These are phyloP conservation scores for Oxyruncus cristatus DNA, from an alignment of 2,113 vertebrate genomes.

Conservation along the genomic window DNA sequence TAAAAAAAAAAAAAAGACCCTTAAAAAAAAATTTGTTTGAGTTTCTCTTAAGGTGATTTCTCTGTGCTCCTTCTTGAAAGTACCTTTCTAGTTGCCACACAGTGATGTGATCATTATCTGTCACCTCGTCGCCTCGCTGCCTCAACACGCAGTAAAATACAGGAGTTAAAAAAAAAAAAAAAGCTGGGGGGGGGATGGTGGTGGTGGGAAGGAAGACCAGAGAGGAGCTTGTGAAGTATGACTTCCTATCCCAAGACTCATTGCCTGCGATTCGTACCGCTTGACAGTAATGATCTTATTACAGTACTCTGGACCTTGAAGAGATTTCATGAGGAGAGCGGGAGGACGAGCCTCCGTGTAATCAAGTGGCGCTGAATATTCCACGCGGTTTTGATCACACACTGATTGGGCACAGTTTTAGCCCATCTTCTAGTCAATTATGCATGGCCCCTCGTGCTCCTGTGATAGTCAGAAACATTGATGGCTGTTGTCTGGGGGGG, in stretches of 20 bases:
- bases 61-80: slow-evolving; percentile 77
- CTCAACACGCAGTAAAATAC: slow-evolving; percentile 74
- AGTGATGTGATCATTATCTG: slow-evolving; percentile 79
- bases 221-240: slow-evolving; percentile 83
- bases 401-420: slow-evolving; percentile 85
- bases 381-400: slow-evolving; percentile 81
- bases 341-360: slow-evolving; percentile 75
- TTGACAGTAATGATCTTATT: slow-evolving; percentile 87
- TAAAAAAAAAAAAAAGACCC: slow-evolving; percentile 22
- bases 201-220: background rate
- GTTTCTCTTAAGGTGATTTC: slow-evolving; percentile 77
- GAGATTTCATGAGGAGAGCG: slow-evolving; percentile 81
- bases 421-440: slow-evolving; percentile 86
- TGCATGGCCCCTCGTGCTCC: slow-evolving; percentile 78
- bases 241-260: slow-evolving; percentile 81
- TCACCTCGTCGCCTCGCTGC: slow-evolving; percentile 75
- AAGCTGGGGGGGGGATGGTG: background rate
- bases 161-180: slow-evolving; percentile 16
- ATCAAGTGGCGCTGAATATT: slow-evolving; percentile 82
- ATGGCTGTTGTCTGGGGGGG: slow-evolving; percentile 71
- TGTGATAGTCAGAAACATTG: slow-evolving; percentile 65
- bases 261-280: slow-evolving; percentile 80
- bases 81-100: slow-evolving; percentile 79
- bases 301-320: slow-evolving; percentile 85
- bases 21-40: slow-evolving; percentile 61